These are phyloP conservation scores for Drepanosiphum platanoidis DNA, from an alignment of 2,888 invertebrate species.

Conservation along the genomic window DNA sequence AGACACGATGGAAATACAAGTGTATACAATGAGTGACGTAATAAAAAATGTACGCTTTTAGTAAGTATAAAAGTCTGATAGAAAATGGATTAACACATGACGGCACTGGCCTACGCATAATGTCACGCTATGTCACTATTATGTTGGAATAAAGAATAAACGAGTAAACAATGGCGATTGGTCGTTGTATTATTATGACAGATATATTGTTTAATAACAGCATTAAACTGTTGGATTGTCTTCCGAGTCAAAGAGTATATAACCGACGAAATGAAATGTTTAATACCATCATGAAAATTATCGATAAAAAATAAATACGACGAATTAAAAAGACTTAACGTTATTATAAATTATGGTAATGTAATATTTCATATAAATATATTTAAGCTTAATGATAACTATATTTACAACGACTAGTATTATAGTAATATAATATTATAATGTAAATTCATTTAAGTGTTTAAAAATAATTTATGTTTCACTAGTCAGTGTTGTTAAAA, in stretches of 20 bases:
- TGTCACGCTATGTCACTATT: neutral
- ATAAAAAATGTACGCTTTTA: neutral
- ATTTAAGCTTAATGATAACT: neutral
- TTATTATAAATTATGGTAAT: neutral
- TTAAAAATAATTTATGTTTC: neutral
- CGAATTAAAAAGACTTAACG: neutral
- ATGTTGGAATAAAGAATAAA: neutral
- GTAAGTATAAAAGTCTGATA: neutral
- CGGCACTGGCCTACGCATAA: neutral
- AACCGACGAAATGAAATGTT: neutral
- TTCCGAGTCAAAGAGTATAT: neutral
- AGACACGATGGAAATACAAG: neutral
- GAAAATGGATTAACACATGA: neutral
- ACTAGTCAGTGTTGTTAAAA: neutral
- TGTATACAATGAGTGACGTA: neutral
- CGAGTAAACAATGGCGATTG: neutral
- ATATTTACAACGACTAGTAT: neutral
- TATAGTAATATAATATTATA: neutral
- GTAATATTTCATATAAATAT: neutral
- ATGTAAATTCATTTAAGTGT: neutral
- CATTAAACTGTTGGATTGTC: neutral
- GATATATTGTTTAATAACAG: neutral
- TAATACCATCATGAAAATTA: neutral
- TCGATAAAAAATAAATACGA: neutral
- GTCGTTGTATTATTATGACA: neutral